Conservation (phyloP, 2,888 invertebrate genomes). For the Sphinx pinastri region DNA sequence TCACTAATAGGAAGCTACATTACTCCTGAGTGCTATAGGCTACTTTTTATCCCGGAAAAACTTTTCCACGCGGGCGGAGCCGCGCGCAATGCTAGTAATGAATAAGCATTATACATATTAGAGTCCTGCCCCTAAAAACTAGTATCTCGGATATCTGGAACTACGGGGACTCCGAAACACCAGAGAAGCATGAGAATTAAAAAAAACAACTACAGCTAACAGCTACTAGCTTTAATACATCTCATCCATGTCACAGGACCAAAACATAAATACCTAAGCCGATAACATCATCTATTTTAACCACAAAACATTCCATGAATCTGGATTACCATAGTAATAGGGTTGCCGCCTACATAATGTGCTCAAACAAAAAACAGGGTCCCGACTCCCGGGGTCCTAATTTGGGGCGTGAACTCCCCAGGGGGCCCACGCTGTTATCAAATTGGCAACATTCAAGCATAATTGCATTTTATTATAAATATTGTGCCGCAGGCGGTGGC, state of each 20-base stretch:
- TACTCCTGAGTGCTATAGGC: too few relatives aligned
- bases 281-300: slow-evolving; percentile 20
- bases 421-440: slow-evolving; percentile 54
- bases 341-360: slow-evolving; percentile 29
- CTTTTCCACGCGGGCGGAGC: too few relatives aligned
- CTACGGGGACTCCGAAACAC: too few relatives aligned
- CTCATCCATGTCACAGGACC: not conserved
- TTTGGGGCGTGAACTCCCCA: slow-evolving; percentile 51
- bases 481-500: slow-evolving; percentile 44
- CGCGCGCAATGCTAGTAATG: too few relatives aligned
- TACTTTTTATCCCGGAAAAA: too few relatives aligned
- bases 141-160: too few relatives aligned
- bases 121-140: too few relatives aligned
- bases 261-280: not conserved
- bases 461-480: slow-evolving; percentile 49
- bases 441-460: slow-evolving; percentile 69
- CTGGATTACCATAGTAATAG: slow-evolving; percentile 37
- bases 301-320: slow-evolving; percentile 30
- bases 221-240: too few relatives aligned
- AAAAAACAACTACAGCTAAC: too few relatives aligned
- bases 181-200: too few relatives aligned
- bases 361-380: slow-evolving; percentile 37
- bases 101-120: too few relatives aligned
- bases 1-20: too few relatives aligned
- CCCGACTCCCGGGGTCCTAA: slow-evolving; percentile 31